Base-by-base conservation (phyloP, 1,140 invertebrate species). In the Pseudachorutes palmiensis region DNA sequence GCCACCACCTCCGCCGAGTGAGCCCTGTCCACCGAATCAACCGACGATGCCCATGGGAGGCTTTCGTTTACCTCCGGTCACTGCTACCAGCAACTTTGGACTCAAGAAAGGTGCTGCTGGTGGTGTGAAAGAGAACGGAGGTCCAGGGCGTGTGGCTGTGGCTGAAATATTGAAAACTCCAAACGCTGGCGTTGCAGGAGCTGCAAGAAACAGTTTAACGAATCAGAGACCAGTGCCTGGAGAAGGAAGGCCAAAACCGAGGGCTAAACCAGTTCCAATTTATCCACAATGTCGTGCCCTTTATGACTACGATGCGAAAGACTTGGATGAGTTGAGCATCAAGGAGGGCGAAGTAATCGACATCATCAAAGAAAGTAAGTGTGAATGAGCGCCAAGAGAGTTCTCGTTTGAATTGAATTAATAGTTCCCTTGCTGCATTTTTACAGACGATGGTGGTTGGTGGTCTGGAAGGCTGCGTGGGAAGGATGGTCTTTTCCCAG, bases 381-480 rank as follows among this genome's bases (percentile, higher is more conserved):
- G 0, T n/a, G n/a, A n/a, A n/a, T n/a, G n/a, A n/a, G n/a, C n/a
- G n/a, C n/a, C n/a, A n/a, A n/a, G n/a, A n/a, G n/a, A n/a, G n/a
- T n/a, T n/a, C n/a, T n/a, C n/a, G n/a, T n/a, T n/a, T n/a, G n/a
- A n/a, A n/a, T n/a, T n/a, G n/a, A n/a, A n/a, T n/a, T n/a, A 12
- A 32, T 12, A 29, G 14, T 12, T 61, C 14, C 59, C 5, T 16
- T 31, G 12, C 28, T 12, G n/a, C n/a, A 62, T 65, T 66, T 59
- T 57, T 12, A 65, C 77, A 88, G 87, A 88, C 77, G 81, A 83
- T 48, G 82, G 83, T 28, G 86, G 87, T 22, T 88, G 87, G 87
- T 88, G 86, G 86, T 79, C 79, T 59, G 86, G 86, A 51, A 80
- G 79, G 71, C 69, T 85, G 5, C 78, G 79, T 66, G 82, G 81